Evolutionary conservation across 2,888 invertebrate genomes (phyloP), one percentile per base, ranked within the genome.

Genomic region (Sturmia bella): DNA sequence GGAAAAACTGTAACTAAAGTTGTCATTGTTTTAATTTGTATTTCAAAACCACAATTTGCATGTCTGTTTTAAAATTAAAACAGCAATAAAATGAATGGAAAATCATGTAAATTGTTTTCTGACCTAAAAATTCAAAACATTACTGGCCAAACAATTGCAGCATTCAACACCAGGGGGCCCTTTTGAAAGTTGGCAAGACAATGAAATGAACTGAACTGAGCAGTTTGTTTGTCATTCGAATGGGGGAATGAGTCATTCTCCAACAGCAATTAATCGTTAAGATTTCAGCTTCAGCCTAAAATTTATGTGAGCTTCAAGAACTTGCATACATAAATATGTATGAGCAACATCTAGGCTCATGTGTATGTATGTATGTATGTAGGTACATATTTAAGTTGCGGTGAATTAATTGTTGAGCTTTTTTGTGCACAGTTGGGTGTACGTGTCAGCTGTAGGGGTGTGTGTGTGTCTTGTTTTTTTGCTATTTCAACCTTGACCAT

Each of bases 401-500:
- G 5, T 32, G 6, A 32, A 32, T 32, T 32, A 32, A 32, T 32
- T 32, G 32, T 7, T 3, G 32, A 32, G 7, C 7, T 7, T 1
- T 32, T 32, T 32, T 32, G 32, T 32, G 32, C 9, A 7, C 41
- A n/a, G 41, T 9, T 24, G 41, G 24, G 27, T 73, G 27, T 13
- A 50, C 50, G 54, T 74, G 43, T 21, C 4, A 4, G 9, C 11
- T 21, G 12, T 45, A 9, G 5, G 32, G 9, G 32, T 32, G 32
- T 7, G 32, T 32, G 32, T 32, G 32, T 66, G 21, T 19, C 1
- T 50, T 39, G 41, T n/a, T 39, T 43, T 17, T n/a, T 6, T 48
- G n/a, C 43, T 56, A 59, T 48, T 68, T 63, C 72, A 72, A 75
- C 83, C 83, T 83, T 83, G 83, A 79, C 83, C 83, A 83, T 80